Evolutionary conservation across 2,888 invertebrate genomes (phyloP).

Genomic region (Cybosia mesomella): DNA sequence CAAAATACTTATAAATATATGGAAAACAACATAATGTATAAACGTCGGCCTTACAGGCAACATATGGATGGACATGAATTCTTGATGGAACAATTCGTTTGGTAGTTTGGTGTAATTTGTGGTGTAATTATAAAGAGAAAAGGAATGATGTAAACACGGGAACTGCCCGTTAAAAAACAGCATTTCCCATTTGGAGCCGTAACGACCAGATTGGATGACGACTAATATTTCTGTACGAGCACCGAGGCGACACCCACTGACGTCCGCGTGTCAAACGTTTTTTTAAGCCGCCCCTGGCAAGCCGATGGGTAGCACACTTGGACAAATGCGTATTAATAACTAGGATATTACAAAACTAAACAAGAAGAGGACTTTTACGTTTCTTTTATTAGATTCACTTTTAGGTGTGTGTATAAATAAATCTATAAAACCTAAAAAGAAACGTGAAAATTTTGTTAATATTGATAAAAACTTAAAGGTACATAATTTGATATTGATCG

Average conservation of each 20-base stretch:
- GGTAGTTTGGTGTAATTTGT: no score
- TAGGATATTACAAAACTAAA: neutral
- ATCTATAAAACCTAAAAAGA: no score
- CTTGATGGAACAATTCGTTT: no score
- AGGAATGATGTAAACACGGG: no score
- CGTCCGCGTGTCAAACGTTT: neutral
- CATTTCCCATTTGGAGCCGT: neutral
- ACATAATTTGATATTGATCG: no score
- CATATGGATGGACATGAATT: no score
- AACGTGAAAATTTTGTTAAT: no score
- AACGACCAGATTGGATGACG: neutral
- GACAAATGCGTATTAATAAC: neutral
- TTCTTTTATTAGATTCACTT: neutral
- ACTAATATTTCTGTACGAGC: neutral
- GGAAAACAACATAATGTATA: no score
- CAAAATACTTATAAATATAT: neutral
- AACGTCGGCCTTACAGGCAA: no score
- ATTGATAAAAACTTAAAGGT: no score
- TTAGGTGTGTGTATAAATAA: no score
- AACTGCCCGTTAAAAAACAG: neutral
- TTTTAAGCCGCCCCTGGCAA: neutral
- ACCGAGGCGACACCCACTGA: neutral
- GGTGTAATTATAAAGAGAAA: no score
- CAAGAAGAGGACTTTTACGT: neutral
- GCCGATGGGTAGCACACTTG: neutral